Evolutionary conservation across 2,113 vertebrate species (phyloP).

Genomic region (Chaetorhynchus papuensis): DNA sequence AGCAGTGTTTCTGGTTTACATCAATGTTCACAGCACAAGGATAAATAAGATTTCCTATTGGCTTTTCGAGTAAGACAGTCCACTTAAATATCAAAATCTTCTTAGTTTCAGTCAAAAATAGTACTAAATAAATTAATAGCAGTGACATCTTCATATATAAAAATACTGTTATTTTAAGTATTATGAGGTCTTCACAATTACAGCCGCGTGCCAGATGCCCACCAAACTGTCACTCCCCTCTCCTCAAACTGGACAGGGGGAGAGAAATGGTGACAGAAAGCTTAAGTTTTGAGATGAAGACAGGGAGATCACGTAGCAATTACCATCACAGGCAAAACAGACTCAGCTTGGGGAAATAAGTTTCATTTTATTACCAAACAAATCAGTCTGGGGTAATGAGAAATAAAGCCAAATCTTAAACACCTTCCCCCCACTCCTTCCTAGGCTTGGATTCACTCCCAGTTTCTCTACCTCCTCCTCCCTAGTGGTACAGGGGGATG

Average conservation of each 20-base stretch:
- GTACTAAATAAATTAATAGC: not conserved
- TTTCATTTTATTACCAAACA: not conserved
- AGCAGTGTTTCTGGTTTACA: not conserved
- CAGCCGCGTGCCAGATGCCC: not conserved
- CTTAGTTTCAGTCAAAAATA: not conserved
- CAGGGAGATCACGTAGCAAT: not conserved
- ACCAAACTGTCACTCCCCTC: not conserved
- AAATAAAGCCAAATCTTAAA: not conserved
- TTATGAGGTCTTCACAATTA: not conserved
- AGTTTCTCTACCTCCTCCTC: not conserved
- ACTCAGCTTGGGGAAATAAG: not conserved
- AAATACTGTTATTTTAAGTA: not conserved
- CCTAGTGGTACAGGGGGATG: accelerated
- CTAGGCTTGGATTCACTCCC: not conserved
- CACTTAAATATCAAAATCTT: not conserved
- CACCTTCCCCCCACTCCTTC: not conserved
- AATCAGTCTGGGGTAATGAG: not conserved
- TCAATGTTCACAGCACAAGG: not conserved
- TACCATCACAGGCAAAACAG: not conserved
- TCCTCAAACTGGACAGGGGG: accelerated
- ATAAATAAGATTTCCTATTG: not conserved
- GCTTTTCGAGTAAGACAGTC: not conserved
- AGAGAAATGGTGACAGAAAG: not conserved
- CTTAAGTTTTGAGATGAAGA: not conserved
- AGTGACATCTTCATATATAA: not conserved